Conservation (phyloP, 1,140 invertebrate genomes). For the Drosophila rufa region DNA sequence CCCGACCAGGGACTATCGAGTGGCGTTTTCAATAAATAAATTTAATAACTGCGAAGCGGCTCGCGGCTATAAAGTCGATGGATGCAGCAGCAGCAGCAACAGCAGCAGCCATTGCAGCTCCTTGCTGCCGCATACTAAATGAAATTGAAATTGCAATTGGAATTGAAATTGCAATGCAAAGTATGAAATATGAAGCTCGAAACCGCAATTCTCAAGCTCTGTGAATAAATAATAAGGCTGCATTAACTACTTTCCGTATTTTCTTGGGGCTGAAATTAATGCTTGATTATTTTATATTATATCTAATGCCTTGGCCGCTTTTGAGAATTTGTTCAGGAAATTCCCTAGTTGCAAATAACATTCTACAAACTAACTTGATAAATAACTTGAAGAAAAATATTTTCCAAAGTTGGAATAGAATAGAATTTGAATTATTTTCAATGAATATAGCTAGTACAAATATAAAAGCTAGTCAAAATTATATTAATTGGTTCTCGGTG, state of each 20-base stretch:
- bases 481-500: no score
- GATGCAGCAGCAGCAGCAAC: slow-evolving; percentile 7
- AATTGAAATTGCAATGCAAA: slow-evolving; percentile 19
- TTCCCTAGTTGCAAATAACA: no score
- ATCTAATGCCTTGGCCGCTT: no score
- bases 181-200: slow-evolving; percentile 8
- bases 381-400: not conserved
- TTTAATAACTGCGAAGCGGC: slow-evolving; percentile 66
- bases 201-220: slow-evolving; percentile 13
- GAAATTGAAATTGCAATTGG: slow-evolving; percentile 16
- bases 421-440: not conserved
- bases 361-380: not conserved
- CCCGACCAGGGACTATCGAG: slow-evolving; percentile 15
- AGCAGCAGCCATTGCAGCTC: slow-evolving; percentile 6
- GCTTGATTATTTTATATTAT: not conserved
- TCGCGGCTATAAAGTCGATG: slow-evolving; percentile 39
- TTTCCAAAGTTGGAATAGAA: no score
- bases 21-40: slow-evolving; percentile 74
- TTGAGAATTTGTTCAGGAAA: no score
- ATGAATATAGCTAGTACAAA: not conserved
- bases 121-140: slow-evolving; percentile 25
- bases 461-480: not conserved
- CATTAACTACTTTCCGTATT: slow-evolving; percentile 1
- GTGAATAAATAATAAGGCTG: slow-evolving; percentile 32
- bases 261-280: not conserved